Evolutionary conservation across 1,140 invertebrate species (phyloP).

Genomic region (Lordiphosa mommai): DNA sequence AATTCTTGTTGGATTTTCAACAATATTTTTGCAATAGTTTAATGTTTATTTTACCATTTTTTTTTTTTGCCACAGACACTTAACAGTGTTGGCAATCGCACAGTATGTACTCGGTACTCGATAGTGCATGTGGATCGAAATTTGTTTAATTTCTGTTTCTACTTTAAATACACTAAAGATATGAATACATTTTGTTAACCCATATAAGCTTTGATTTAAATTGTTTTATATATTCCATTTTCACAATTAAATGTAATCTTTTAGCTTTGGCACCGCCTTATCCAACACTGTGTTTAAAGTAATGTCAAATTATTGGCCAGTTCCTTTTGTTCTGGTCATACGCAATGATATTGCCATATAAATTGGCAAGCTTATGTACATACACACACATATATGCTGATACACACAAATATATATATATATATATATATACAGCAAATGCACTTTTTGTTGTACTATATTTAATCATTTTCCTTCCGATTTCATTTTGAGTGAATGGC

Average conservation of each 20-base stretch:
- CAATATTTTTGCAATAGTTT: constrained; percentile 7
- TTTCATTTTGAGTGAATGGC: background rate
- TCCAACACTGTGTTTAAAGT: constrained; percentile 32
- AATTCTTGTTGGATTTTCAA: background rate
- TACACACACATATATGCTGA: constrained; percentile 9
- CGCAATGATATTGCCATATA: constrained; percentile 64
- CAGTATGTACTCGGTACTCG: constrained; percentile 3
- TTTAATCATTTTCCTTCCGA: constrained; percentile 9
- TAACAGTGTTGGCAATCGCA: constrained; percentile 29
- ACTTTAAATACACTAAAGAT: background rate
- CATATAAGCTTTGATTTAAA: too few relatives aligned
- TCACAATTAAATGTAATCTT: too few relatives aligned
- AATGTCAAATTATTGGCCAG: too few relatives aligned
- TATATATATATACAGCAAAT: background rate
- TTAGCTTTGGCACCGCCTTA: constrained; percentile 8
- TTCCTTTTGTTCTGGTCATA: constrained; percentile 12
- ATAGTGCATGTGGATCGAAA: constrained; percentile 24
- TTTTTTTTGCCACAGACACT: constrained; percentile 35
- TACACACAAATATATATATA: constrained; percentile 20
- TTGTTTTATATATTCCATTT: too few relatives aligned
- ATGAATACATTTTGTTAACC: background rate
- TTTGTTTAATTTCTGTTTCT: background rate
- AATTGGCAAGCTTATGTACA: constrained; percentile 27
- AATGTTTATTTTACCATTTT: constrained; percentile 41
- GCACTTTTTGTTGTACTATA: constrained; percentile 16